These are phyloP conservation scores for Liasis olivaceus DNA, from an alignment of 2,797 vertebrate species.

Conservation along the genomic window DNA sequence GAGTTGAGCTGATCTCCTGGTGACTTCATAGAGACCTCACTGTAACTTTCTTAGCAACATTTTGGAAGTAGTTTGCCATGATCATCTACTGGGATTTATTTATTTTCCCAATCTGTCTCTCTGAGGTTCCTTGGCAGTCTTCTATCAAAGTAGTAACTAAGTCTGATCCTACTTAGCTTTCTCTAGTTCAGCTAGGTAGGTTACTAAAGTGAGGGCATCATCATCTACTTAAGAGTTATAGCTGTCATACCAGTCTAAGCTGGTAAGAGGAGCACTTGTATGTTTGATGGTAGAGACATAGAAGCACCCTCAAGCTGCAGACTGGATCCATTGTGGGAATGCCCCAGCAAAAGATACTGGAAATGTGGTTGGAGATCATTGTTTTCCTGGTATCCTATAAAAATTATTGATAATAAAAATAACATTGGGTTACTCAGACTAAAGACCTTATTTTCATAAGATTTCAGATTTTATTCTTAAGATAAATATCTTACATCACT, in stretches of 20 bases:
- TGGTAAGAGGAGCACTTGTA: background rate
- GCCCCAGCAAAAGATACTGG: background rate
- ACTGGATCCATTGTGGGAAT: background rate
- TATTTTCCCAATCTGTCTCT: background rate
- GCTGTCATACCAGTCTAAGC: background rate
- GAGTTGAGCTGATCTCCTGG: background rate
- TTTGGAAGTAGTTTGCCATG: background rate
- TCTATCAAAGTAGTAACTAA: background rate
- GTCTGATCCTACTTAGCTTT: background rate
- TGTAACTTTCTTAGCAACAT: background rate
- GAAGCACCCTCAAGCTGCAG: background rate
- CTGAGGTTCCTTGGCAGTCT: background rate
- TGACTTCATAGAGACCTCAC: background rate
- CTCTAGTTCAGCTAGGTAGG: background rate
- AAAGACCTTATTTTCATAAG: background rate
- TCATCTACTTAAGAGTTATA: background rate
- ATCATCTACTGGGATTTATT: background rate
- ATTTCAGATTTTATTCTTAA: background rate
- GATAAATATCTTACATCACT: background rate
- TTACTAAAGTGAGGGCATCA: background rate
- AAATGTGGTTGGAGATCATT: background rate
- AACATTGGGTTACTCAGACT: background rate
- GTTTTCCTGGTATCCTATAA: background rate
- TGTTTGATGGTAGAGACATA: background rate
- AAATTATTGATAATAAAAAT: background rate